Evolutionary conservation across 2,113 vertebrate genomes (phyloP).

Genomic region (Gallinago jamesoni): DNA sequence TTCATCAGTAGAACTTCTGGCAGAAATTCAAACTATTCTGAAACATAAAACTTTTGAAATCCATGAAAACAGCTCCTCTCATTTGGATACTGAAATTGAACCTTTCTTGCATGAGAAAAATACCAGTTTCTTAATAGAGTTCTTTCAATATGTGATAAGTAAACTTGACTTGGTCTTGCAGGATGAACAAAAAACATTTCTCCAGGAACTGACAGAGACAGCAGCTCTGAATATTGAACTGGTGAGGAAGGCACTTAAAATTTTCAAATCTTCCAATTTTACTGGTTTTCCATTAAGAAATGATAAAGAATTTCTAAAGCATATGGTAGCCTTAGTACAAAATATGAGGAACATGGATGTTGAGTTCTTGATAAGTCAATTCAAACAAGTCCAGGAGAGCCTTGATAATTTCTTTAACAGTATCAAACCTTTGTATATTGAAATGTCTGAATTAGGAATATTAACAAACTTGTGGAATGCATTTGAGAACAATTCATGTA

Average conservation of each 20-base stretch:
- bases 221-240: constrained; percentile 15
- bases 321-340: not conserved
- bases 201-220: not conserved
- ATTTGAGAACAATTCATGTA: not conserved
- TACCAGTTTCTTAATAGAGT: not conserved
- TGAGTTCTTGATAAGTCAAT: constrained; percentile 35
- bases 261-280: not conserved
- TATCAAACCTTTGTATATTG: not conserved
- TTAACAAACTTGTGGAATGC: constrained; percentile 47
- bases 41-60: not conserved
- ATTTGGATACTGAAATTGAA: not conserved
- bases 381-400: constrained; percentile 27
- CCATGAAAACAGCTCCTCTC: not conserved
- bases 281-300: not conserved
- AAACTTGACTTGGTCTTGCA: constrained; percentile 19
- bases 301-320: not conserved
- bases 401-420: constrained; percentile 46
- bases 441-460: not conserved
- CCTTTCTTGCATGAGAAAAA: not conserved
- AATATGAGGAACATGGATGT: constrained; percentile 1
- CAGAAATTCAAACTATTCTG: constrained; percentile 48
- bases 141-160: constrained; percentile 5
- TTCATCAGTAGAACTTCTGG: not conserved
- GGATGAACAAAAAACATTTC: not conserved
- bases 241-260: not conserved